phyloP scores from a whole-genome alignment of 2,113 vertebrate genomes.

The Mola mola region DNA sequence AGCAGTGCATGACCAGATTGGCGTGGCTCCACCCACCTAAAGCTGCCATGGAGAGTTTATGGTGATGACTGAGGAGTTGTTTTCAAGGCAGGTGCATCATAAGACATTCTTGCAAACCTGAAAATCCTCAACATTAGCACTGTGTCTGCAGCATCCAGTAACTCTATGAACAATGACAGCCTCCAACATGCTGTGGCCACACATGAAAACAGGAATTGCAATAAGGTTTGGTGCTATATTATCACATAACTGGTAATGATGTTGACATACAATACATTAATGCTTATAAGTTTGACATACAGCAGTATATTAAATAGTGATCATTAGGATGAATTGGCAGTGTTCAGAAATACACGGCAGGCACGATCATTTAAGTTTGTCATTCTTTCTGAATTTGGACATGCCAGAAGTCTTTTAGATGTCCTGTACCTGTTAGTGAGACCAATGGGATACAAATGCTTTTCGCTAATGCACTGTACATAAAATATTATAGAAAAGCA shows the following conservation, averaged over 20 bases:
- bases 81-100: slow-evolving; percentile 40
- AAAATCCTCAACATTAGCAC: slow-evolving; percentile 25
- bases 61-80: slow-evolving; percentile 15
- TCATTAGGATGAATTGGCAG: background rate
- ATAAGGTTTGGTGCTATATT: background rate
- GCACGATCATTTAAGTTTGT: background rate
- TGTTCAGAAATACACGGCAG: background rate
- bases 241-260: too few species aligned
- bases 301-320: background rate
- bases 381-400: background rate
- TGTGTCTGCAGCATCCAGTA: background rate
- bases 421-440: background rate
- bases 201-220: background rate
- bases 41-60: slow-evolving; percentile 10
- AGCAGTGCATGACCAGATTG: slow-evolving; percentile 48
- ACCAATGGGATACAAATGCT: too few species aligned
- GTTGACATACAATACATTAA: background rate
- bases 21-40: slow-evolving; percentile 39
- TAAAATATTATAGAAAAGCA: too few species aligned
- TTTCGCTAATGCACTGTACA: too few species aligned
- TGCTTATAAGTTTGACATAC: background rate
- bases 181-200: background rate
- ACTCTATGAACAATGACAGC: background rate
- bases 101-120: slow-evolving; percentile 56
- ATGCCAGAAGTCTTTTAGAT: background rate